A percentile compares a stretch with the other conserved stretches of the same genome.
Conservation (phyloP, 2,888 invertebrate species). For the Eurytoma adleriae region DNA sequence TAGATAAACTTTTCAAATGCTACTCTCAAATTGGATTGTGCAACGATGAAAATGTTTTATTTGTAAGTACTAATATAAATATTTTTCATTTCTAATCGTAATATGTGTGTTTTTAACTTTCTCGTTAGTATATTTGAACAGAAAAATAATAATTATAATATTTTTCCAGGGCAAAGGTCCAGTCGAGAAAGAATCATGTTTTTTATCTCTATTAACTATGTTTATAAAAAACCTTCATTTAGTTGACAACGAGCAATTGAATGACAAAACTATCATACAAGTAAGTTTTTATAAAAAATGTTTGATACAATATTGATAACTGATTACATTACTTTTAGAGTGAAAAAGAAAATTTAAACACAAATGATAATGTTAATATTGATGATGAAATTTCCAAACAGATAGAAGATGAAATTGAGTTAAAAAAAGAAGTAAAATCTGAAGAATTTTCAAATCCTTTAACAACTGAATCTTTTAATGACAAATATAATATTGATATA, state of each 20-base stretch:
- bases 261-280: slow-evolving; percentile 4
- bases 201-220: slow-evolving; percentile 60
- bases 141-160: background rate
- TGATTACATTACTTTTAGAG: background rate
- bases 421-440: background rate
- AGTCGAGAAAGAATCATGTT: slow-evolving; percentile 61
- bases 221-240: slow-evolving; percentile 62
- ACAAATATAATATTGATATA: slow-evolving; percentile 44
- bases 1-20: slow-evolving; percentile 63
- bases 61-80: slow-evolving; percentile 61
- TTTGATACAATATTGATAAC: slow-evolving; percentile 10
- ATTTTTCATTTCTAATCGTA: slow-evolving; percentile 22
- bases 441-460: slow-evolving; percentile 4
- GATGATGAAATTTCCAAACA: background rate
- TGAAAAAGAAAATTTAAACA: slow-evolving; percentile 6
- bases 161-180: slow-evolving; percentile 64
- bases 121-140: too few species aligned
- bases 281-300: slow-evolving; percentile 29
- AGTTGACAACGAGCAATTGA: background rate
- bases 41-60: slow-evolving; percentile 60
- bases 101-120: background rate
- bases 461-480: background rate
- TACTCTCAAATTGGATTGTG: slow-evolving; percentile 67
- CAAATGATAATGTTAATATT: background rate
- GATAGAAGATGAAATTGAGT: slow-evolving; percentile 1